These are phyloP conservation scores for Sebastes fasciatus DNA, from an alignment of 2,113 vertebrate genomes.

Conservation along the genomic window DNA sequence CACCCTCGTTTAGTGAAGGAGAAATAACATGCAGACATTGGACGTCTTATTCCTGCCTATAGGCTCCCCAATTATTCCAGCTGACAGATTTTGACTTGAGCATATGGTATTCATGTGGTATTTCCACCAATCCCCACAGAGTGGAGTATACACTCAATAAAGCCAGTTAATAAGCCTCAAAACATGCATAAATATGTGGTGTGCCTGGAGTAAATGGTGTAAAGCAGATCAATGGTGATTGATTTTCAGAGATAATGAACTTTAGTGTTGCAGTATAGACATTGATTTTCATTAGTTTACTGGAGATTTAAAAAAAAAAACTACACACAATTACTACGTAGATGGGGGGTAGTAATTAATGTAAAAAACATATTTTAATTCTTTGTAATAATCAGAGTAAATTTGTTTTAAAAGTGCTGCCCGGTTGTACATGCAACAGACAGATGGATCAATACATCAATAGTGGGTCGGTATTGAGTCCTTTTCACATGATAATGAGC, in stretches of 20 bases:
- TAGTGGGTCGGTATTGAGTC: not conserved
- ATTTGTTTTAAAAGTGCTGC: not conserved
- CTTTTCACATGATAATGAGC: constrained; percentile 12
- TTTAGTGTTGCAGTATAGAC: not conserved
- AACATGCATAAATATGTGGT: not conserved
- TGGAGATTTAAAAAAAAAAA: not conserved
- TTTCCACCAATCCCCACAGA: not conserved
- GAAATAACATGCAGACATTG: not conserved
- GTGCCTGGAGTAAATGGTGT: not conserved
- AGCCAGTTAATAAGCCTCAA: not conserved
- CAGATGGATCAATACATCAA: not conserved
- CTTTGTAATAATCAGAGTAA: not conserved
- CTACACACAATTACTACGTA: not conserved
- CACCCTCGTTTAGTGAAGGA: not conserved
- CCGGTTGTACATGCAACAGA: not conserved
- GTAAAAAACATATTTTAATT: not conserved
- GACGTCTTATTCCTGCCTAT: constrained; percentile 3
- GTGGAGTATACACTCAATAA: not conserved
- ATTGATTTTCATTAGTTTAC: constrained; percentile 25
- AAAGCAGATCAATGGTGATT: constrained; percentile 16
- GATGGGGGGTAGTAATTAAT: not conserved
- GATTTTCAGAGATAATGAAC: constrained; percentile 23
- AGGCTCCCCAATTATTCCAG: constrained; percentile 10
- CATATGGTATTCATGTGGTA: not conserved
- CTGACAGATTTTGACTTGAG: not conserved